Evolutionary conservation across 2,888 invertebrate species (phyloP).

Genomic region (Buathra laborator): DNA sequence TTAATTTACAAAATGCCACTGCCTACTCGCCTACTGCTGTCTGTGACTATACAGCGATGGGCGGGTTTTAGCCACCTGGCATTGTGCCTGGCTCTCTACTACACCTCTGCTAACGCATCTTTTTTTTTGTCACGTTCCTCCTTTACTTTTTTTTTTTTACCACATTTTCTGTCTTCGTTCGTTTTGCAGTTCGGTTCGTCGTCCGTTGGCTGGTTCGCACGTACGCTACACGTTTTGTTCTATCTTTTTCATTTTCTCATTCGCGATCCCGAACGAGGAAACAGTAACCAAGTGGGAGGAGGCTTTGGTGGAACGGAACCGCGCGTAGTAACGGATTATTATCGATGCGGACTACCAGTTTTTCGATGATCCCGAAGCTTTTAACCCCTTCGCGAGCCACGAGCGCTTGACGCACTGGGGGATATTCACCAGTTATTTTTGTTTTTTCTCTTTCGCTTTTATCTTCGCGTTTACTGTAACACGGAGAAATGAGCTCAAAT

Average conservation of each 20-base stretch:
- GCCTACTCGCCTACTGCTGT: conserved; percentile 71
- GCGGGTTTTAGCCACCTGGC: conserved; percentile 36
- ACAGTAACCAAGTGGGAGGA: conserved; percentile 13
- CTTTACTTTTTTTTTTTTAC: conserved; percentile 31
- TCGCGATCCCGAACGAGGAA: conserved; percentile 54
- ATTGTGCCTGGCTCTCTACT: conserved; percentile 36
- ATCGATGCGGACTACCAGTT: conserved; percentile 66
- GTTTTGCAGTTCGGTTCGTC: conserved; percentile 21
- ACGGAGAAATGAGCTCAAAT: conserved; percentile 11
- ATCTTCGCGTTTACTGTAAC: not conserved
- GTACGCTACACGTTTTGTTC: conserved; percentile 26
- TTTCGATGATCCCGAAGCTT: conserved; percentile 68
- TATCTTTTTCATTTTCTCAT: conserved; percentile 40
- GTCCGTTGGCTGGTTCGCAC: conserved; percentile 35
- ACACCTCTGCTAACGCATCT: conserved; percentile 58
- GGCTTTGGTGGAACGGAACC: conserved; percentile 62
- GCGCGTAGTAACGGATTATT: conserved; percentile 68
- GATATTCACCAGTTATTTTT: not conserved
- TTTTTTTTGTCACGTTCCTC: conserved; percentile 29
- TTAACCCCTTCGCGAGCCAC: conserved; percentile 62
- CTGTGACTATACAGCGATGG: conserved; percentile 66
- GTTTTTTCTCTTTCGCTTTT: not conserved
- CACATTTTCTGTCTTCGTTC: conserved; percentile 30
- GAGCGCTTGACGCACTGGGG: conserved; percentile 57
- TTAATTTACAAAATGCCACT: conserved; percentile 85